Conservation (phyloP, 2,888 invertebrate species). For the Temnothorax rugatulus region DNA sequence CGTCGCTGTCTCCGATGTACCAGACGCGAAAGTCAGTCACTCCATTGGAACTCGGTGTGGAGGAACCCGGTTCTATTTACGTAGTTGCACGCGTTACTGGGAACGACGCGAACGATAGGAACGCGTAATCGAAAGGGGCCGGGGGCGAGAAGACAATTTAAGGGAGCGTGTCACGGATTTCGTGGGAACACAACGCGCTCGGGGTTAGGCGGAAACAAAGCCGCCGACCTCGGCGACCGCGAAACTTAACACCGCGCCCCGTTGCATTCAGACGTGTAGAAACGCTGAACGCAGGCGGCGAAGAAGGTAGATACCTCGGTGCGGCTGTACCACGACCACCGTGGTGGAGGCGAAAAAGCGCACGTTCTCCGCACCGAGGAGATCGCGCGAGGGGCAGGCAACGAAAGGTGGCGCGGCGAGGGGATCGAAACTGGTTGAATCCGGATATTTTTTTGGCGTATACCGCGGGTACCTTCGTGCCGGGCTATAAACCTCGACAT, state of each 20-base stretch:
- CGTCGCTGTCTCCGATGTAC: neutral
- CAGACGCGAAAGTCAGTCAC: neutral
- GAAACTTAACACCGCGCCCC: constrained; percentile 83
- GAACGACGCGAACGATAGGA: neutral
- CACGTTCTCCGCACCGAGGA: constrained; percentile 24
- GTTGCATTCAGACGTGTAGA: constrained; percentile 65
- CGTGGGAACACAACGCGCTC: constrained; percentile 79
- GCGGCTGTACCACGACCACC: constrained; percentile 45
- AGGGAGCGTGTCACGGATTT: constrained; percentile 66
- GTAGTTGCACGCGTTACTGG: neutral
- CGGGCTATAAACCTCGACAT: constrained; percentile 62
- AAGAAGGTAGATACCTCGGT: neutral
- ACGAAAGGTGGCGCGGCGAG: constrained; percentile 52
- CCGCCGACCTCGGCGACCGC: constrained; percentile 82
- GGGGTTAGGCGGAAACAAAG: constrained; percentile 82
- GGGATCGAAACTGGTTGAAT: constrained; percentile 69
- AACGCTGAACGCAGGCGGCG: constrained; percentile 56
- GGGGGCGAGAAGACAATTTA: constrained; percentile 41
- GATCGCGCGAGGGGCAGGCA: constrained; percentile 58
- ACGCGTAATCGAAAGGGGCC: constrained; percentile 50
- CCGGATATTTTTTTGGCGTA: constrained; percentile 52
- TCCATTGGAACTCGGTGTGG: neutral
- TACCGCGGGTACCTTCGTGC: constrained; percentile 67
- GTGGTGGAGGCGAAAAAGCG: constrained; percentile 45
- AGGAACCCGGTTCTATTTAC: neutral